These are phyloP conservation scores for Lottia gigantea DNA, from an alignment of 2,888 invertebrate species.

Conservation along the genomic window DNA sequence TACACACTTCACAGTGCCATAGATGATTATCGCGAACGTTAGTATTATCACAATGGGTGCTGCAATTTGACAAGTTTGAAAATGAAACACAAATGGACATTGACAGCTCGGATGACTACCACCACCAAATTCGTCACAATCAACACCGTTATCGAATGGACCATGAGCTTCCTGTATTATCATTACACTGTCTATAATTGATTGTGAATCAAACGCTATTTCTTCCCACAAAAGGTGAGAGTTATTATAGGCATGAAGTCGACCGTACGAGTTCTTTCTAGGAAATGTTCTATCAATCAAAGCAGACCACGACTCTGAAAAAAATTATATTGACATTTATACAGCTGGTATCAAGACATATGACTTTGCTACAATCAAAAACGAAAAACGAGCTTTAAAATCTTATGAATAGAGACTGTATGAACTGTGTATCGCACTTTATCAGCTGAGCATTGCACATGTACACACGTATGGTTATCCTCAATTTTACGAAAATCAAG, in stretches of 20 bases:
- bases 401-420: no score
- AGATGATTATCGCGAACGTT: no score
- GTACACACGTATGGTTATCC: no score
- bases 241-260: background rate
- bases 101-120: background rate
- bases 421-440: no score
- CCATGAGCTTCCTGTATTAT: background rate
- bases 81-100: background rate
- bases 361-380: no score
- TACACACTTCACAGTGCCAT: no score
- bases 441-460: no score
- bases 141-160: background rate
- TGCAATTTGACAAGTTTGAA: background rate
- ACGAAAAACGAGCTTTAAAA: no score
- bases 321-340: no score
- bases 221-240: background rate
- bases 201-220: background rate
- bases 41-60: background rate
- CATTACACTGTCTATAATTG: background rate
- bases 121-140: background rate
- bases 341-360: no score
- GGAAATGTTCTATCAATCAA: background rate
- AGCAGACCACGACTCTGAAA: conserved; percentile 3
- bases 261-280: background rate
- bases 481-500: no score